Evolutionary conservation across 2,113 vertebrate species (phyloP).

Genomic region (Diadophis punctatus): DNA sequence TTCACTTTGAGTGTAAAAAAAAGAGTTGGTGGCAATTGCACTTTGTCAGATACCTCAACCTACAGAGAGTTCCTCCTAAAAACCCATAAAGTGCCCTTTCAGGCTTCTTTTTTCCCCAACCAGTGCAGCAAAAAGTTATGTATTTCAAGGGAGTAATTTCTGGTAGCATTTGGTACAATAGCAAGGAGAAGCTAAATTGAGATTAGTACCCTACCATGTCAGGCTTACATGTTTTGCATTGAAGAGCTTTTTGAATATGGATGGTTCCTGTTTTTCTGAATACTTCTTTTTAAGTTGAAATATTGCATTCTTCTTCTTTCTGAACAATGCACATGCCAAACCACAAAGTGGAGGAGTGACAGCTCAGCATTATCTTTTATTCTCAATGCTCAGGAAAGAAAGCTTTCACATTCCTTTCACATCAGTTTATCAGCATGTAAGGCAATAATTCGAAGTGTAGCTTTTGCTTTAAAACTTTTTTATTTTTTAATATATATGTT

Average conservation of each 20-base stretch:
- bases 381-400: background rate
- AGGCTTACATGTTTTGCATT: background rate
- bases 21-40: too few relatives aligned
- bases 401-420: background rate
- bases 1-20: background rate
- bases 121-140: background rate
- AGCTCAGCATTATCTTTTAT: background rate
- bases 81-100: background rate
- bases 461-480: background rate
- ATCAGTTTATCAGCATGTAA: background rate
- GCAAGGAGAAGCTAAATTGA: background rate
- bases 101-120: background rate
- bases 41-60: background rate
- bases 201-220: background rate
- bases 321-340: background rate
- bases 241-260: background rate
- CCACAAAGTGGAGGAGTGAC: conserved; percentile 2
- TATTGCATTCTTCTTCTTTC: background rate
- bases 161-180: background rate
- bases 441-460: background rate
- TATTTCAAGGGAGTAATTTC: background rate
- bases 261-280: conserved; percentile 2
- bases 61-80: background rate
- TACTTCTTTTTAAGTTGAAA: conserved; percentile 9
- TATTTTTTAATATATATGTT: background rate